Conservation (phyloP, 2,113 vertebrate species). For the Pedetes capensis region DNA sequence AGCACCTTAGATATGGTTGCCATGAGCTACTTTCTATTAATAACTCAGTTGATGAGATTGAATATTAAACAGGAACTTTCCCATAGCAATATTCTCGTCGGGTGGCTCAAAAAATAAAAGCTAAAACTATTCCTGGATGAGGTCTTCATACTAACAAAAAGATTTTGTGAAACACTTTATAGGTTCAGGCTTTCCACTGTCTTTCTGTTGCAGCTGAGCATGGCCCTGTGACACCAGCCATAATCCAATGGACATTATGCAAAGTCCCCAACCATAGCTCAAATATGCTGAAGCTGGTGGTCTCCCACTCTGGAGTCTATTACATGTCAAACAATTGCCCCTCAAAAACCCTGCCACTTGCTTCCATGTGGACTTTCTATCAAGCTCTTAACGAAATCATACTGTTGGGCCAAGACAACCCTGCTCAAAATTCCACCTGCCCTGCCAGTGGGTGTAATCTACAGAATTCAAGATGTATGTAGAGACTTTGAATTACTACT, state of each 20-base stretch:
- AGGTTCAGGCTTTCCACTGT: not conserved
- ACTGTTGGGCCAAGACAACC: not conserved
- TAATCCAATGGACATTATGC: no score
- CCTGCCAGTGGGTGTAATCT: not conserved
- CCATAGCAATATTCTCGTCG: conserved; percentile 37
- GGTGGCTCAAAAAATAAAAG: conserved; percentile 19
- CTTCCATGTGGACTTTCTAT: not conserved
- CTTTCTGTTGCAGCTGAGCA: not conserved
- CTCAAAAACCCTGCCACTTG: not conserved
- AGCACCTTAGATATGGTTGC: conserved; percentile 32
- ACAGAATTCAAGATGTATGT: not conserved
- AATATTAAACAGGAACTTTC: conserved; percentile 51
- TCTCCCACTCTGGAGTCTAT: not conserved
- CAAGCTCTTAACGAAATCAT: not conserved
- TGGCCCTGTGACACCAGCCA: not conserved
- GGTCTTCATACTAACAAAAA: not conserved
- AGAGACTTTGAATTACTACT: no score
- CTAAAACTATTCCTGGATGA: not conserved
- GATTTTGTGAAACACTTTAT: not conserved
- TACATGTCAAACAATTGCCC: not conserved
- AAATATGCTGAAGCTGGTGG: rapidly evolving
- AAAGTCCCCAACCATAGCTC: not conserved
- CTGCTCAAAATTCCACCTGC: not conserved
- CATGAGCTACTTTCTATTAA: conserved; percentile 46
- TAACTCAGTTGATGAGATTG: not conserved